Base-by-base conservation (phyloP, 2,113 vertebrate species). In the Tetrao urogallus region DNA sequence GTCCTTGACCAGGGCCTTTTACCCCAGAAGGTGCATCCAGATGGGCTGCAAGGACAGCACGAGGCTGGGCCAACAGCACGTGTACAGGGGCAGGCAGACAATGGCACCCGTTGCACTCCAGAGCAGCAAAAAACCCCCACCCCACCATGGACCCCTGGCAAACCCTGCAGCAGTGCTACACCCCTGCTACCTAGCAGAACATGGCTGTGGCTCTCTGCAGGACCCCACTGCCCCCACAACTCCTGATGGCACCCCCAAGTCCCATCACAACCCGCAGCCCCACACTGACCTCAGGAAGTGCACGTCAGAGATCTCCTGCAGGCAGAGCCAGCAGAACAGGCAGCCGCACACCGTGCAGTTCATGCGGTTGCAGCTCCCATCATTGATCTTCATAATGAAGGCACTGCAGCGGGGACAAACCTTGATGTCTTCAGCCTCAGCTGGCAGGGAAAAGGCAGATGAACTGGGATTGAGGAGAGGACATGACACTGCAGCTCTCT, bases 261-360 rank as follows among this genome's bases (percentile, higher is more conserved):
- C 36, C 28, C 47, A 36, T 47, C 3, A 28, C 28, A 54, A 17
- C 21, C 76, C 42, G 4, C 17, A 36, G 34, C n/a, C 58, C 56
- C 3, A 11, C 38, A 6, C 73, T 40, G 96, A 99, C 98, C 98
- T 99, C 97, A 98, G 98, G 82, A 98, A 99, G 97, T 98, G 98
- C 97, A 98, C 97, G 0, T 98, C 98, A 2, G 98, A 98, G 97
- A 99, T 98, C 98, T 99, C 98, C 87, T 96, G 98, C 98, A 98
- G 98, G 96, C 98, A 99, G 67, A 98, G 98, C 98, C 98, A 99
- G 91, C 98, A 98, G 97, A 99, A 99, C 96, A 98, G 98, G 95
- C 98, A 98, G 92, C 98, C 98, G 9, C 98, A 98, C 50, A 98
- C 98, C 2, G 98, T 98, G 97, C 98, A 99, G 96, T 98, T 99